Evolutionary conservation across 1,140 invertebrate species (phyloP).

Genomic region (Drosophila fuyamai): DNA sequence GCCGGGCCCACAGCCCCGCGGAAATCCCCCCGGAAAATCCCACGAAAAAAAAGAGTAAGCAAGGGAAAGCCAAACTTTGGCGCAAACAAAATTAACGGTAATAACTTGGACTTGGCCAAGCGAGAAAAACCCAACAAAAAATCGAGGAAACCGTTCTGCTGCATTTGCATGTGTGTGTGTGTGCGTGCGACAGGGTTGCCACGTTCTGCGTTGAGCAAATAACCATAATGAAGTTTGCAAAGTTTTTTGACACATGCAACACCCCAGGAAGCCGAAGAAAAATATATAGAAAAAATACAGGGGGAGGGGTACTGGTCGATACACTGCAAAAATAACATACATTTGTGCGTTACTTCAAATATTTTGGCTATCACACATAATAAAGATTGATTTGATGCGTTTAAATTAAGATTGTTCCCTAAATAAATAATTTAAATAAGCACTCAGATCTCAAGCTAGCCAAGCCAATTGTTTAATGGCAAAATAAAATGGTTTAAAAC

Average conservation of each 20-base stretch:
- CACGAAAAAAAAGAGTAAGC: not conserved
- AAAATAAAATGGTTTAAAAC: too few relatives aligned
- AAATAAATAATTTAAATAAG: too few relatives aligned
- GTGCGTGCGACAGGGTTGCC: slow-evolving; percentile 32
- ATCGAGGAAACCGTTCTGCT: slow-evolving; percentile 35
- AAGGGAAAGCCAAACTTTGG: slow-evolving; percentile 55
- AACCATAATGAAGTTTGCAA: slow-evolving; percentile 76
- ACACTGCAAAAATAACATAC: slow-evolving; percentile 3
- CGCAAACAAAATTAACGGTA: slow-evolving; percentile 76
- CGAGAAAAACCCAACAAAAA: slow-evolving; percentile 18
- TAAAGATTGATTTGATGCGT: too few relatives aligned
- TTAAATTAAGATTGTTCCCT: too few relatives aligned
- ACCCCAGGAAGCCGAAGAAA: slow-evolving; percentile 31
- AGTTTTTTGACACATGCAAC: slow-evolving; percentile 77
- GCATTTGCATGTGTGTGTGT: slow-evolving; percentile 66
- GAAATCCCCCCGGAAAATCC: slow-evolving; percentile 7
- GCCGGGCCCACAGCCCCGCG: slow-evolving; percentile 4
- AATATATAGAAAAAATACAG: slow-evolving; percentile 16
- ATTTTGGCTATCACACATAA: too few relatives aligned
- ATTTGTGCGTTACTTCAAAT: not conserved
- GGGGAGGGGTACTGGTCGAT: not conserved
- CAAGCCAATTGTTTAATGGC: too few relatives aligned
- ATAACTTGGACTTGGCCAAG: slow-evolving; percentile 72
- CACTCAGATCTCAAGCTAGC: too few relatives aligned
- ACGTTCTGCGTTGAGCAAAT: slow-evolving; percentile 60